phyloP scores from a whole-genome alignment of 2,797 vertebrate species.

The Acipenser oxyrinchus region DNA sequence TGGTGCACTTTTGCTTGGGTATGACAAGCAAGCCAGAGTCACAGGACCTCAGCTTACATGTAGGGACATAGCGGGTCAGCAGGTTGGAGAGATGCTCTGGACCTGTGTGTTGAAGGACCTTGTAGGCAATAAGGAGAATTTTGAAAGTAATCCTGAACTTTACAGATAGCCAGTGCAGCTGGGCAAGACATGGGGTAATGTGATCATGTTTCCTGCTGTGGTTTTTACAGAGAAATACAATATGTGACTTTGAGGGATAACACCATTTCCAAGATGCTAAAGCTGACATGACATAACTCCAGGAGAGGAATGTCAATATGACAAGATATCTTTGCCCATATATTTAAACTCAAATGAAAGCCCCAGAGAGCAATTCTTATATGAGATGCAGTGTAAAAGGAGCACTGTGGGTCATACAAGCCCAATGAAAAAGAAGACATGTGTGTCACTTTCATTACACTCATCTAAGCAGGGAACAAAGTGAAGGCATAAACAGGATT shows the following conservation, averaged over 20 bases:
- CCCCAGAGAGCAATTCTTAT: slow-evolving; percentile 14
- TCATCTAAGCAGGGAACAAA: slow-evolving; percentile 19
- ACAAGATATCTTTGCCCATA: too few species aligned
- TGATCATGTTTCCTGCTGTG: not conserved
- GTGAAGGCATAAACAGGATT: slow-evolving; percentile 11
- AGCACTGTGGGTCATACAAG: too few species aligned
- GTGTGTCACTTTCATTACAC: slow-evolving; percentile 3
- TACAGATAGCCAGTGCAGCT: too few species aligned
- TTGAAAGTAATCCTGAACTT: too few species aligned
- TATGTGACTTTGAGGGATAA: slow-evolving; percentile 1
- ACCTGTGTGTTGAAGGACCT: too few species aligned
- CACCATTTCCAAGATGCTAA: not conserved
- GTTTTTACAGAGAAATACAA: slow-evolving; percentile 2
- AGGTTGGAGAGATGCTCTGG: too few species aligned
- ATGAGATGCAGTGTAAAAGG: not conserved
- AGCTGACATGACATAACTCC: not conserved
- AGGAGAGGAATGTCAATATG: not conserved
- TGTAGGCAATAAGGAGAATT: too few species aligned
- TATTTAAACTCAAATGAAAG: not conserved
- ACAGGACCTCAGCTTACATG: too few species aligned
- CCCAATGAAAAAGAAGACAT: not conserved
- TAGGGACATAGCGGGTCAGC: too few species aligned
- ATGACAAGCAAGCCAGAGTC: too few species aligned
- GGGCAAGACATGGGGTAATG: too few species aligned
- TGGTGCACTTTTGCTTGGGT: too few species aligned